A percentile compares a stretch with the other conserved stretches of the same genome.
These are phyloP conservation scores for Pseudomyrmex sp. DNA, from an alignment of 1,140 invertebrate genomes.

Conservation along the genomic window DNA sequence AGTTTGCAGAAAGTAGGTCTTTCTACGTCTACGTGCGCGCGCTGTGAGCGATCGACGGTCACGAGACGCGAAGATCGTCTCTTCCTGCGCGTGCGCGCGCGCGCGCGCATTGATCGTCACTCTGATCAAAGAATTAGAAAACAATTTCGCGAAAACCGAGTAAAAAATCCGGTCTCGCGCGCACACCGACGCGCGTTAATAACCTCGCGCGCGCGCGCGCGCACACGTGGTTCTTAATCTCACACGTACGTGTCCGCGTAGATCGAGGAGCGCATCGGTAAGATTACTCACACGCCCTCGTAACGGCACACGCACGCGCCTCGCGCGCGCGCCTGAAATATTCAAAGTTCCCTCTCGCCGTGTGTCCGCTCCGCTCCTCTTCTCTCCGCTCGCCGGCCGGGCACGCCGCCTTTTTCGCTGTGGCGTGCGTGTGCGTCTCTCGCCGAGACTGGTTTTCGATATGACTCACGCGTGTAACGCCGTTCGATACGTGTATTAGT, in stretches of 20 bases:
- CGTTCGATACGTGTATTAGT: constrained; percentile 79
- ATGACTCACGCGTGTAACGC: constrained; percentile 81
- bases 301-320: constrained; percentile 44
- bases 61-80: neutral
- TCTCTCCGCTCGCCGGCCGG: constrained; percentile 4
- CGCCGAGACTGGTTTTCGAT: constrained; percentile 80
- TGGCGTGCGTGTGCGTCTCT: constrained; percentile 51
- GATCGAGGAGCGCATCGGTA: constrained; percentile 30
- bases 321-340: constrained; percentile 65
- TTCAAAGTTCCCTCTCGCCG: constrained; percentile 69
- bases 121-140: neutral
- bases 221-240: constrained; percentile 51
- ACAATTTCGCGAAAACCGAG: constrained; percentile 50
- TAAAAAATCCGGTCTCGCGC: constrained; percentile 15
- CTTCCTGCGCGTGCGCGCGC: neutral
- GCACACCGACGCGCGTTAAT: constrained; percentile 32
- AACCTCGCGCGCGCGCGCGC: neutral
- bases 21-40: too few species aligned
- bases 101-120: neutral
- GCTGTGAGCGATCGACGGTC: neutral
- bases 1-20: constrained; percentile 1
- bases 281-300: constrained; percentile 52
- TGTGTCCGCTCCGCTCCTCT: neutral
- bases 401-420: constrained; percentile 33
- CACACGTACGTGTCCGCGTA: constrained; percentile 40